These are phyloP conservation scores for Sigmodon hispidus DNA, from an alignment of 2,113 vertebrate genomes.

Conservation along the genomic window DNA sequence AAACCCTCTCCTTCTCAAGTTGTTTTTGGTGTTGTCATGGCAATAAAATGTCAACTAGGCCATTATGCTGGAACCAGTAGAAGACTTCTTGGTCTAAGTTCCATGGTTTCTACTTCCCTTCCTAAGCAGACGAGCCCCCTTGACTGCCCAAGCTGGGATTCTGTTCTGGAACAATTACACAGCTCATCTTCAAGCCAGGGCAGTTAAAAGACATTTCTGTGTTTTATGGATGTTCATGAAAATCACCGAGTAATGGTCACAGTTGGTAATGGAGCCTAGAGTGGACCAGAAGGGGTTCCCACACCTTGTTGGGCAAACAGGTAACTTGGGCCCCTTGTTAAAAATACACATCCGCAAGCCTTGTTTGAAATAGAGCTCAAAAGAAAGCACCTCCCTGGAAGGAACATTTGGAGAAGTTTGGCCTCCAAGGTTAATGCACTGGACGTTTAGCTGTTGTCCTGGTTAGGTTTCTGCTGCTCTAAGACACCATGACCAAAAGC, in stretches of 20 bases:
- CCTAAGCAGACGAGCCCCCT: background rate
- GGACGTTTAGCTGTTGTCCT: background rate
- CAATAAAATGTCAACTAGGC: background rate
- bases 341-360: background rate
- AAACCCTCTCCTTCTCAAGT: background rate
- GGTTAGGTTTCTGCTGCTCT: background rate
- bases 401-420: background rate
- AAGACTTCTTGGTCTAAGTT: background rate
- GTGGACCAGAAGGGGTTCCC: background rate
- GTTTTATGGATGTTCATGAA: background rate
- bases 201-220: background rate
- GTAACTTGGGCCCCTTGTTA: background rate
- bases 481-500: background rate
- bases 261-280: background rate
- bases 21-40: background rate
- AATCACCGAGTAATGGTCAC: background rate
- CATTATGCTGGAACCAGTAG: background rate
- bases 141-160: background rate
- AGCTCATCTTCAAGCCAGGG: slow-evolving; percentile 21
- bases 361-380: background rate
- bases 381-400: background rate
- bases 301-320: background rate
- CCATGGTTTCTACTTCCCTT: background rate
- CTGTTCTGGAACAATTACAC: background rate
- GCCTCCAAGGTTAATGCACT: background rate